These are phyloP conservation scores for Cryptoprocta ferox DNA, from an alignment of 2,797 vertebrate species.

Conservation along the genomic window DNA sequence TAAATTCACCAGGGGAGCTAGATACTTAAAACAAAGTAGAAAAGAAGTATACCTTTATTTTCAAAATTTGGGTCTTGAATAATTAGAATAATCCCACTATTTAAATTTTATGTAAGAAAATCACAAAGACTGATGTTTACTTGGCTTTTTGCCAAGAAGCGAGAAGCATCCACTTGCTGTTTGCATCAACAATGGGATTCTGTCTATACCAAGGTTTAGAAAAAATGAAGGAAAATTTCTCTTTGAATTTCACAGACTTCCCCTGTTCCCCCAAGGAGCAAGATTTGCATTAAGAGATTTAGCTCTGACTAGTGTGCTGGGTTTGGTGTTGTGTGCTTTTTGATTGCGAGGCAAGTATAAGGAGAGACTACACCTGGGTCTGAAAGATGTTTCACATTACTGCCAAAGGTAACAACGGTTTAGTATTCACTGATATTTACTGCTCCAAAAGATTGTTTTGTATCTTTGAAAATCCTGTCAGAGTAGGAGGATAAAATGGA, in stretches of 20 bases:
- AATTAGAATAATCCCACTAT: neutral
- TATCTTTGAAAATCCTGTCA: neutral
- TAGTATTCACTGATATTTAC: neutral
- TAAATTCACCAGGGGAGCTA: neutral
- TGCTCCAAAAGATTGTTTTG: neutral
- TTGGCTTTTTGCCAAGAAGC: neutral
- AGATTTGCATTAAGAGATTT: neutral
- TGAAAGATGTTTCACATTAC: neutral
- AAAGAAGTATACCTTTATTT: neutral
- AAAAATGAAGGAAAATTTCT: neutral
- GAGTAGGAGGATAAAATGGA: neutral
- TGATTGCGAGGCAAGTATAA: neutral
- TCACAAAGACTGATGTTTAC: neutral
- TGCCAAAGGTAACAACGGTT: neutral
- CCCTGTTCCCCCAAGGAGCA: accelerated
- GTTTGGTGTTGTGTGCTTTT: too few relatives aligned
- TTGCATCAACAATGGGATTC: neutral
- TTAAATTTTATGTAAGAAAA: slow-evolving; percentile 6
- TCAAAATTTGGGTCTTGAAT: neutral
- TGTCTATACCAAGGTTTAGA: neutral
- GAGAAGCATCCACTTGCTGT: neutral
- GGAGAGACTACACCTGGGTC: neutral
- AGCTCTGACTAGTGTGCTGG: neutral
- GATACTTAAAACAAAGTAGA: neutral
- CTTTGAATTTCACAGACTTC: neutral